phyloP scores from a whole-genome alignment of 2,888 invertebrate species.

The Artemia sinica region DNA sequence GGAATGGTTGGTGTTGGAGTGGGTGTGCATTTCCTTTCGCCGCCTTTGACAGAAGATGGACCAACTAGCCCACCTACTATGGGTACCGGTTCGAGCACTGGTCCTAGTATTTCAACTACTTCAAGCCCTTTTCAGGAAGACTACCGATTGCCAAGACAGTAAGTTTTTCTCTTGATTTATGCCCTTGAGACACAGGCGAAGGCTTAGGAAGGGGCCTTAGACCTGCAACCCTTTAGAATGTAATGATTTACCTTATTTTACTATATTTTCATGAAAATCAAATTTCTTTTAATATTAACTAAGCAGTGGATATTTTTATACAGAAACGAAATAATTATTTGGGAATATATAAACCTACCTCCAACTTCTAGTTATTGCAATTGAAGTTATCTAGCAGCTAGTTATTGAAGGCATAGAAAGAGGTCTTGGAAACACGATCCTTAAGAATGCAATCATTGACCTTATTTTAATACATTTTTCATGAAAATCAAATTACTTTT shows the following conservation, averaged over 20 bases:
- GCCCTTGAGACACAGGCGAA: not conserved
- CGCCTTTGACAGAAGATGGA: not conserved
- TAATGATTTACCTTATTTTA: not conserved
- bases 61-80: not conserved
- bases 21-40: slow-evolving; percentile 4
- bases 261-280: not conserved
- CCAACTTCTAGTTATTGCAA: too few species aligned
- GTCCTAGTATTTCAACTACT: not conserved
- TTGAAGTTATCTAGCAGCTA: too few species aligned
- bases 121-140: not conserved
- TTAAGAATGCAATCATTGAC: too few species aligned
- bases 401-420: too few species aligned
- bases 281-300: too few species aligned
- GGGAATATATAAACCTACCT: too few species aligned
- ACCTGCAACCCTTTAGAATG: not conserved
- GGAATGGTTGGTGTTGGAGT: slow-evolving; percentile 10
- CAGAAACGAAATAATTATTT: too few species aligned
- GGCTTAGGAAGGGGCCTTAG: not conserved
- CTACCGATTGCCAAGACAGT: slow-evolving; percentile 8
- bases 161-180: not conserved
- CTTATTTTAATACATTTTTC: too few species aligned
- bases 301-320: too few species aligned
- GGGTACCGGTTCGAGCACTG: not conserved
- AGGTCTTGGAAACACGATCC: too few species aligned
- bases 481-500: too few species aligned